Evolutionary conservation across 2,797 vertebrate genomes (phyloP).

Genomic region (Syngnathus rostellatus): DNA sequence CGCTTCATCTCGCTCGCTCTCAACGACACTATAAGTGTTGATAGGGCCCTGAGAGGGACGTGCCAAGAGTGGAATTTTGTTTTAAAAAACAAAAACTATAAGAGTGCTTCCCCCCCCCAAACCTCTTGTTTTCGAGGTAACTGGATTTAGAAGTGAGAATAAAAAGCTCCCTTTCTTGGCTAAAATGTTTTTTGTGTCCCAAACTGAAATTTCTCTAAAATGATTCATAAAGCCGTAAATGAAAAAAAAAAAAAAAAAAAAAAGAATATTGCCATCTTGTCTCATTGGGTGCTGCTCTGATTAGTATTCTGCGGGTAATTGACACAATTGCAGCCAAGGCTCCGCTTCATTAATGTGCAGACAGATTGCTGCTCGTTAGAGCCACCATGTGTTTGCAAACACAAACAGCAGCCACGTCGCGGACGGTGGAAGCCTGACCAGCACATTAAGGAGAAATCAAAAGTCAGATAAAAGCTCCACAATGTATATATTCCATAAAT

Average conservation of each 20-base stretch:
- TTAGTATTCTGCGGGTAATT: slow-evolving; percentile 44
- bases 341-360: slow-evolving; percentile 37
- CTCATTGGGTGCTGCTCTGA: slow-evolving; percentile 45
- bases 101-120: slow-evolving; percentile 10
- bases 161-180: slow-evolving; percentile 4
- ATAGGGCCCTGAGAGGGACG: slow-evolving; percentile 31
- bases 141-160: slow-evolving; percentile 14
- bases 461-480: slow-evolving; percentile 28
- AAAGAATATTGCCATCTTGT: slow-evolving; percentile 40
- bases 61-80: slow-evolving; percentile 26
- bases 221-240: slow-evolving; percentile 39
- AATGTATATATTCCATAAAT: slow-evolving; percentile 14
- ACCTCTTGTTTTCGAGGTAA: slow-evolving; percentile 21
- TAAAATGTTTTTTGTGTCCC: neutral
- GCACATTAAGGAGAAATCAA: slow-evolving; percentile 30
- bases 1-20: slow-evolving; percentile 50
- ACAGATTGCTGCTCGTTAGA: slow-evolving; percentile 52
- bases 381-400: slow-evolving; percentile 56
- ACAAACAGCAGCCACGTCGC: slow-evolving; percentile 38
- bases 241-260: slow-evolving; percentile 18
- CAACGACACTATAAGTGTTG: slow-evolving; percentile 39
- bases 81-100: slow-evolving; percentile 7
- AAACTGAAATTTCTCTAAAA: slow-evolving; percentile 30
- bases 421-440: slow-evolving; percentile 15
- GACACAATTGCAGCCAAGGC: slow-evolving; percentile 48